Base-by-base conservation (phyloP, 2,113 vertebrate genomes). In the Colaptes auratus region DNA sequence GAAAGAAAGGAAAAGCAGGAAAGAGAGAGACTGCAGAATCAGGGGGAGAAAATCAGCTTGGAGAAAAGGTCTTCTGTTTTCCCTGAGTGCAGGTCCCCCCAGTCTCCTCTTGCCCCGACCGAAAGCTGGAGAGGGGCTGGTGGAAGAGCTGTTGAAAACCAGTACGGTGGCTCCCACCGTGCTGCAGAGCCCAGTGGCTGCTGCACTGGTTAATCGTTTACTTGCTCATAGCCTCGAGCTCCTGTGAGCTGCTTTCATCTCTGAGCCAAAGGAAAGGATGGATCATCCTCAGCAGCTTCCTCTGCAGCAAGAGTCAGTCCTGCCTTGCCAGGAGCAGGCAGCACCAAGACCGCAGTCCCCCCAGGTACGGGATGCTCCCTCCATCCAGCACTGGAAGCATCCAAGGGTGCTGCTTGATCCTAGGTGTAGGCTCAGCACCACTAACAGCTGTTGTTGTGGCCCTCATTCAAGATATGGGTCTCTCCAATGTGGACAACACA, bases 271-370 rank as follows among this genome's bases (percentile, higher is more conserved):
- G 88, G 91, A 80, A 89, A 93, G 85, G 91, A 86, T 55, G 75
- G 90, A 91, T 82, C 75, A 80, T 77, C 96, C 80, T 90, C 92
- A 94, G 90, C 89, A 93, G 91, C 88, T 90, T 96, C 91, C 93
- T 89, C 76, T 92, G 79, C 60, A 95, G 92, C 92, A 3, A 91
- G 85, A 77, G 53, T 63, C 0, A 0, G 31, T 88, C 76, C 55
- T 79, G 89, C 39, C 28, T 75, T 21, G 5, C 76, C 6, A 3
- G 83, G 70, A 86, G 73, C 79, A 63, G 42, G 39, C 39, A 39
- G 39, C 9, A 2, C 46, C 64, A 52, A 1, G 6, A 36, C 46
- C 0, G 1, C 52, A 69, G 53, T 19, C 27, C 9, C n/a, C 5
- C 8, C 0, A 0, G 46, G 36, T 21, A 69, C 0, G 8, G 50